Conservation (phyloP, 2,113 vertebrate species). For the Tor tambroides region DNA sequence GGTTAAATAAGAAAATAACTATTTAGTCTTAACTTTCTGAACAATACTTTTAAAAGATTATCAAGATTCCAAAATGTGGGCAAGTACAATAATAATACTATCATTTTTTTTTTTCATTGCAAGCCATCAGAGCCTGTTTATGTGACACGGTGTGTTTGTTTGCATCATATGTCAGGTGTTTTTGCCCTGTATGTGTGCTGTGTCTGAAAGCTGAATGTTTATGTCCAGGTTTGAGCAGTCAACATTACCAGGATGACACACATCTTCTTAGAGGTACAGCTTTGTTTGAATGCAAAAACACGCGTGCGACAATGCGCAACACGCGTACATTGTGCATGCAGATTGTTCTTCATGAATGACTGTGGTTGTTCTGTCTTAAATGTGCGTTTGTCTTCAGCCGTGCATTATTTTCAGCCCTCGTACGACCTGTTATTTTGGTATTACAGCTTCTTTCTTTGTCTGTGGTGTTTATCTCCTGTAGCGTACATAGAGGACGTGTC, state of each 20-base stretch:
- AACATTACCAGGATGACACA: constrained; percentile 82
- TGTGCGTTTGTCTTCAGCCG: constrained; percentile 33
- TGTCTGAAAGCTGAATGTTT: constrained; percentile 78
- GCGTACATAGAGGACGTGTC: constrained; percentile 99
- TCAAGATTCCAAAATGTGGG: background rate
- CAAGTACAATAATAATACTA: background rate
- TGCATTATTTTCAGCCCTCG: background rate
- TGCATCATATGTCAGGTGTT: constrained; percentile 63
- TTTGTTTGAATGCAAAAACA: constrained; percentile 55
- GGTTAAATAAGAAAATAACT: background rate
- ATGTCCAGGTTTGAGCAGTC: constrained; percentile 83
- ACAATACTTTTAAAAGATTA: background rate
- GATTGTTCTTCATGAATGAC: constrained; percentile 20
- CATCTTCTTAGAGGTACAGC: constrained; percentile 81
- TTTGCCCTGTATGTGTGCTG: constrained; percentile 64
- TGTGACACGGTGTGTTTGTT: background rate
- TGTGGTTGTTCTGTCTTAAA: constrained; percentile 41
- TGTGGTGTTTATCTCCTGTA: constrained; percentile 66
- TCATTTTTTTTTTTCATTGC: background rate
- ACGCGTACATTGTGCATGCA: constrained; percentile 16
- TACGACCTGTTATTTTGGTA: background rate
- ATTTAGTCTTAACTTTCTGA: background rate
- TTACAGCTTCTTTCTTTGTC: constrained; percentile 22
- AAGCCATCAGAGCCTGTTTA: constrained; percentile 4
- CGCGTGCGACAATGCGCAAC: constrained; percentile 17